These are phyloP conservation scores for Taenioides sp. DNA, from an alignment of 2,797 vertebrate species.

Conservation along the genomic window DNA sequence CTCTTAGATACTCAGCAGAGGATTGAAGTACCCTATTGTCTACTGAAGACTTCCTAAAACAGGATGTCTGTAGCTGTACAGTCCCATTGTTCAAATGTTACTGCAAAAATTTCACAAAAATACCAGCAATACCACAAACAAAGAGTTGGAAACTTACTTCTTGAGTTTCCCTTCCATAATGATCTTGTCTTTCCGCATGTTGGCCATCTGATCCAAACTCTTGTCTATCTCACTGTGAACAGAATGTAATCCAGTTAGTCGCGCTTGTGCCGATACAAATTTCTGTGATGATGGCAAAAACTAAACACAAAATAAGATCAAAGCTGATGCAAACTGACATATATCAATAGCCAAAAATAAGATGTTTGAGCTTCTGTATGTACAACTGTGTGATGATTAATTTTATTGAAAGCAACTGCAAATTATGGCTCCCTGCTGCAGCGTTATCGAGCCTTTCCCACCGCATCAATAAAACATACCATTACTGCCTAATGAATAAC, in stretches of 20 bases:
- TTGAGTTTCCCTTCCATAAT: constrained; percentile 97
- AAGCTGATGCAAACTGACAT: constrained; percentile 10
- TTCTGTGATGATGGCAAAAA: constrained; percentile 17
- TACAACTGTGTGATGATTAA: constrained; percentile 6
- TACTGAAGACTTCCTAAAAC: not conserved
- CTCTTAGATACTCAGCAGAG: not conserved
- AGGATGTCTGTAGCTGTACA: not conserved
- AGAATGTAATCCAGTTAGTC: constrained; percentile 30
- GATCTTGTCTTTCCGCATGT: constrained; percentile 97
- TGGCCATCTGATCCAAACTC: constrained; percentile 97
- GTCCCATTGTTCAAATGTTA: not conserved
- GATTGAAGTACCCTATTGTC: not conserved
- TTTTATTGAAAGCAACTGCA: constrained; percentile 36
- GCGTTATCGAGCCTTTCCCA: constrained; percentile 45
- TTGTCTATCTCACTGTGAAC: constrained; percentile 95
- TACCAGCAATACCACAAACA: constrained; percentile 3
- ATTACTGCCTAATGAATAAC: constrained; percentile 36
- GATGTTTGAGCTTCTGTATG: constrained; percentile 21
- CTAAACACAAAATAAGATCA: constrained; percentile 17
- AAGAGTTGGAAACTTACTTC: constrained; percentile 82
- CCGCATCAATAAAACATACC: constrained; percentile 48
- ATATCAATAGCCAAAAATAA: constrained; percentile 23
- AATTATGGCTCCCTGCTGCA: constrained; percentile 43
- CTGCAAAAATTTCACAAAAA: not conserved
- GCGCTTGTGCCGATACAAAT: constrained; percentile 5